phyloP scores from a whole-genome alignment of 2,888 invertebrate genomes.

The Hoplodrina blanda region DNA sequence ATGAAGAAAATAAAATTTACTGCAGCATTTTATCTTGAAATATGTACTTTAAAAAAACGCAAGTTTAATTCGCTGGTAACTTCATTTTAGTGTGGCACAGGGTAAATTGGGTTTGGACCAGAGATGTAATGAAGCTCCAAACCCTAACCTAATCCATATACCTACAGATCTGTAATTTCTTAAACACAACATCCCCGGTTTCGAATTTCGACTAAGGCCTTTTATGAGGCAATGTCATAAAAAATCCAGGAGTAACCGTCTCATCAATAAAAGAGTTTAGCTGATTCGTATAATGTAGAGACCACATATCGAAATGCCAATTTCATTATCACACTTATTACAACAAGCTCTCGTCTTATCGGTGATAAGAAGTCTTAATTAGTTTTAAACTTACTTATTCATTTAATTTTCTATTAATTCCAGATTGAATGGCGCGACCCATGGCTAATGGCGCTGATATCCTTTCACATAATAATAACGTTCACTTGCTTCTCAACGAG shows the following conservation, averaged over 20 bases:
- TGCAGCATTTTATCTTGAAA: background rate
- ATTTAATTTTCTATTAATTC: conserved; percentile 67
- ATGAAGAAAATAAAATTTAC: background rate
- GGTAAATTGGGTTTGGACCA: no score
- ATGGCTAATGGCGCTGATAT: conserved; percentile 94
- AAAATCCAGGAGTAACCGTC: no score
- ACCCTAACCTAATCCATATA: no score
- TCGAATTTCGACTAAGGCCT: no score
- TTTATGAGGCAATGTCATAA: no score
- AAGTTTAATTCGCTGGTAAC: background rate
- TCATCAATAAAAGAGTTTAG: background rate
- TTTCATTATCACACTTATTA: conserved; percentile 3
- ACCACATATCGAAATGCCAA: background rate
- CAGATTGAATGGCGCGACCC: conserved; percentile 98
- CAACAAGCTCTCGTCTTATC: conserved; percentile 10
- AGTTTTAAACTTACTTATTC: background rate
- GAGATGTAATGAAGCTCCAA: no score
- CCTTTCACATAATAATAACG: conserved; percentile 94
- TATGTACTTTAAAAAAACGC: background rate
- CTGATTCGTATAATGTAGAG: background rate
- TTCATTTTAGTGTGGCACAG: background rate
- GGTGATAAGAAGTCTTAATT: conserved; percentile 37
- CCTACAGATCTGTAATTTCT: no score
- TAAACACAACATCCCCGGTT: no score
- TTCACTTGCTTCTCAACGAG: conserved; percentile 95